Evolutionary conservation across 2,888 invertebrate genomes (phyloP).

Genomic region (Pasiphila rectangulata): DNA sequence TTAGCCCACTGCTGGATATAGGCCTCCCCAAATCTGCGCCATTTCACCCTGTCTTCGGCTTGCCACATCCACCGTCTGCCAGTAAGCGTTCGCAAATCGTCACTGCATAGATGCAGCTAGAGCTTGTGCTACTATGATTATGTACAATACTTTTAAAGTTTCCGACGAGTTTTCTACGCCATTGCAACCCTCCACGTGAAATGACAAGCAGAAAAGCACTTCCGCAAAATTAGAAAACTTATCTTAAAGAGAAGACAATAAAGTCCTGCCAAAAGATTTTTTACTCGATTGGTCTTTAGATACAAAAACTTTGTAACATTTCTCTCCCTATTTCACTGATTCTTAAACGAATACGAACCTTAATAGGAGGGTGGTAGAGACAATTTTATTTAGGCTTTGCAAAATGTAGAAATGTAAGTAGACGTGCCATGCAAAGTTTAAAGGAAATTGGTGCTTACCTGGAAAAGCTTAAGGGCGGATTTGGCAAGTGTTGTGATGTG

Average conservation of each 20-base stretch:
- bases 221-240: constrained; percentile 16
- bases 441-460: constrained; percentile 12
- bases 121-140: no score
- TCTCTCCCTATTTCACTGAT: constrained; percentile 1
- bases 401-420: not conserved
- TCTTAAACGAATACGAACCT: constrained; percentile 9
- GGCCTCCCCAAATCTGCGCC: no score
- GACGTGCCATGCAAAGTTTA: constrained; percentile 1
- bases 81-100: no score
- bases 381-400: not conserved
- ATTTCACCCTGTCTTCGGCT: no score
- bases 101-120: no score
- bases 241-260: constrained; percentile 13
- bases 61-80: no score
- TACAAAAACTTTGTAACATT: constrained; percentile 5
- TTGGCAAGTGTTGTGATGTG: constrained; percentile 15
- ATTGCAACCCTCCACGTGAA: no score
- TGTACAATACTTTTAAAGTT: not conserved
- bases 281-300: constrained; percentile 24
- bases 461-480: constrained; percentile 12
- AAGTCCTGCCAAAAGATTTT: constrained; percentile 15
- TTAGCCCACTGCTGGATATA: no score
- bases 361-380: not conserved
- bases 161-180: not conserved
- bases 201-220: constrained; percentile 6